These are phyloP conservation scores for Stercorarius parasiticus DNA, from an alignment of 2,113 vertebrate genomes.

Conservation along the genomic window DNA sequence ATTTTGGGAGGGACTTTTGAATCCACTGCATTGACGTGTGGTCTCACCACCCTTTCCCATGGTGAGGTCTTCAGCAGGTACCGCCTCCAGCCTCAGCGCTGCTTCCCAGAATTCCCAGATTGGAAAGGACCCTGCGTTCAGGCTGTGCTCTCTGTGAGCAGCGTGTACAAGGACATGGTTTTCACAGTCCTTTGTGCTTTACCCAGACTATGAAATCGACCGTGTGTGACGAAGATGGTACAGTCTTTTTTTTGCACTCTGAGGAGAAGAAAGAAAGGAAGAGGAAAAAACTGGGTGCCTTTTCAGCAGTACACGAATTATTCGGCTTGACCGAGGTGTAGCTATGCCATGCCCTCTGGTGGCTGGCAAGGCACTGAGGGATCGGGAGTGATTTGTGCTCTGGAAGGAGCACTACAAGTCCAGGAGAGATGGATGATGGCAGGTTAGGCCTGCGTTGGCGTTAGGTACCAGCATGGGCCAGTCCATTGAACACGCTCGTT, in stretches of 20 bases:
- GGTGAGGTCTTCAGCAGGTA: neutral
- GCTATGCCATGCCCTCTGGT: neutral
- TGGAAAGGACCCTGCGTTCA: neutral
- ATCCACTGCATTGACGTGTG: neutral
- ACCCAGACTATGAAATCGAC: neutral
- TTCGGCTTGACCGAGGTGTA: neutral
- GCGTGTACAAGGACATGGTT: rapidly evolving
- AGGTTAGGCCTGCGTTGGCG: rapidly evolving
- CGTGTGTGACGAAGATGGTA: neutral
- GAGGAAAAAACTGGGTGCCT: neutral
- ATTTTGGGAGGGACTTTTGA: neutral
- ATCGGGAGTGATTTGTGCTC: neutral
- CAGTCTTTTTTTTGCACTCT: neutral
- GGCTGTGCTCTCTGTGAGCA: neutral
- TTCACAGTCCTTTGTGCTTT: neutral
- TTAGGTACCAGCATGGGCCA: neutral
- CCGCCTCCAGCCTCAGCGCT: neutral
- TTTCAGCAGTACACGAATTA: neutral
- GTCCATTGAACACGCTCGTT: neutral
- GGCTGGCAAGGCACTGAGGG: neutral
- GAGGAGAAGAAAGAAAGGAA: neutral
- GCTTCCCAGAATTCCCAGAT: neutral
- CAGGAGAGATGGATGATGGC: neutral
- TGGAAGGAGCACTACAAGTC: neutral
- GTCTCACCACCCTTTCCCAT: neutral